Base-by-base conservation (phyloP, 2,113 vertebrate species). In the Cricetomys ansorgei region DNA sequence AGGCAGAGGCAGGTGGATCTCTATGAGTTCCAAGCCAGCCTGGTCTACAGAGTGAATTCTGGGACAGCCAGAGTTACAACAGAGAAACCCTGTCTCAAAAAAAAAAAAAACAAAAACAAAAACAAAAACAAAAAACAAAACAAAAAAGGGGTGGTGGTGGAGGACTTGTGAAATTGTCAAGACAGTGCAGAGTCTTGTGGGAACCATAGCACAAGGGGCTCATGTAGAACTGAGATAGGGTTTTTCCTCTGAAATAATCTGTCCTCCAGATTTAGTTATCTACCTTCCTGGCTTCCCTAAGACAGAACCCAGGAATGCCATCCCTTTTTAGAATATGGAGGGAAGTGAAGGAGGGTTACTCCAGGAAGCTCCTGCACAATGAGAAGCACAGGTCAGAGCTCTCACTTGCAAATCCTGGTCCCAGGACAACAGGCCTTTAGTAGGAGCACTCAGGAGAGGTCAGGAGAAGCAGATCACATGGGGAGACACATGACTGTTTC, bases 91-190 rank as follows among this genome's bases (percentile, higher is more conserved):
- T n/a, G n/a, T n/a, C n/a, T n/a, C n/a, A n/a, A n/a, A n/a, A n/a
- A n/a, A n/a, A n/a, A n/a, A n/a, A n/a, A n/a, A n/a, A n/a, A n/a
- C n/a, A n/a, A n/a, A n/a, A n/a, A n/a, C n/a, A n/a, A n/a, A n/a
- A n/a, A n/a, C n/a, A n/a, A n/a, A n/a, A n/a, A n/a, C n/a, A n/a
- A n/a, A n/a, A n/a, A n/a, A n/a, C n/a, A n/a, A n/a, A n/a, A n/a
- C n/a, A n/a, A n/a, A n/a, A n/a, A n/a, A n/a, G n/a, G n/a, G n/a
- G n/a, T n/a, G n/a, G n/a, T n/a, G n/a, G n/a, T n/a, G n/a, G n/a
- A n/a, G n/a, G n/a, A n/a, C 65, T 88, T 70, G 19, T 93, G 83
- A 89, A 50, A 89, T 31, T 67, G 87, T 92, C 5, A 48, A 79
- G 77, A 72, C 27, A 29, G 45, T 13, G n/a, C n/a, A n/a, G n/a